These are phyloP conservation scores for Megalops atlanticus DNA, from an alignment of 2,113 vertebrate genomes.

Conservation along the genomic window DNA sequence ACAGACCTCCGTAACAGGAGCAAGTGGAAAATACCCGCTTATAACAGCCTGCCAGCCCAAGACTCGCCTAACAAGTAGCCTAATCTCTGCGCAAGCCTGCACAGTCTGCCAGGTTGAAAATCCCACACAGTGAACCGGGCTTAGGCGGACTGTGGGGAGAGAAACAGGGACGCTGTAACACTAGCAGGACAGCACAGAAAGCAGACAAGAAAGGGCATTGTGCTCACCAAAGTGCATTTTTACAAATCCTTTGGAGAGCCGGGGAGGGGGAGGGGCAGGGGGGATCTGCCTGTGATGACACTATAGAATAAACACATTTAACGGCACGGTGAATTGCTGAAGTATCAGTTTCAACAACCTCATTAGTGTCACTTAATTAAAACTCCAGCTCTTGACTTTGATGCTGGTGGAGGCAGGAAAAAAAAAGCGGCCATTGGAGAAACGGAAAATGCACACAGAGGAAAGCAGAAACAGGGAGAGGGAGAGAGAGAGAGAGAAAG, in stretches of 20 bases:
- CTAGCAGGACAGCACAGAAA: background rate
- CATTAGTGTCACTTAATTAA: conserved; percentile 96
- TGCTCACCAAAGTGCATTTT: background rate
- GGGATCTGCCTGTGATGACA: conserved; percentile 81
- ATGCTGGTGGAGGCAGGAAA: conserved; percentile 77
- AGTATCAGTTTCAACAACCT: conserved; percentile 92
- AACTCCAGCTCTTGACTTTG: conserved; percentile 92
- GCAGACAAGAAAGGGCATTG: background rate
- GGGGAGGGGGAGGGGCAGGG: conserved; percentile 21
- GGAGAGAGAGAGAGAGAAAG: background rate
- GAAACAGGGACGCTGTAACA: conserved; percentile 35
- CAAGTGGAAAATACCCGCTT: background rate
- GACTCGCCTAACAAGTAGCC: background rate
- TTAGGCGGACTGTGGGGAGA: background rate
- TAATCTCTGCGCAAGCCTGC: background rate
- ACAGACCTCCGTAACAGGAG: background rate
- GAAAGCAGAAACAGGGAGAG: conserved; percentile 16
- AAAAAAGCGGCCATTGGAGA: conserved; percentile 44
- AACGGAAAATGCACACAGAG: conserved; percentile 11
- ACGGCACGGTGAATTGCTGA: conserved; percentile 85
- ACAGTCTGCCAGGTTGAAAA: background rate
- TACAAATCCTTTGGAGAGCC: conserved; percentile 13
- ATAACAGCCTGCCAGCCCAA: background rate
- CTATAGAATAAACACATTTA: conserved; percentile 94
- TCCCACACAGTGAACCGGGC: background rate